Base-by-base conservation (phyloP, 2,888 invertebrate genomes). In the Antheraea assamensis region DNA sequence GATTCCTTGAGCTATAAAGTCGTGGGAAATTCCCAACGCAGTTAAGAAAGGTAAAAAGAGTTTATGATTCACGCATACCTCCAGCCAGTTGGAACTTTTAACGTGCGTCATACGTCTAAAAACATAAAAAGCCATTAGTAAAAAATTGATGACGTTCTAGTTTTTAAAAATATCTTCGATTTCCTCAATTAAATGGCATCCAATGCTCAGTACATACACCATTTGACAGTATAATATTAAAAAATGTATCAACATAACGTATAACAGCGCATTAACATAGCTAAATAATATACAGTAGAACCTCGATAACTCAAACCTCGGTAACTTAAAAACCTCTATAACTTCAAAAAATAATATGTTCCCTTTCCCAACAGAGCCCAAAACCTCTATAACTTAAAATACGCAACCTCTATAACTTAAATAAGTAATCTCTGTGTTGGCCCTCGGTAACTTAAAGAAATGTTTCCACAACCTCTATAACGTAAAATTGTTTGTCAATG, bases 21-120 rank as follows among this genome's bases (percentile, higher is more conserved):
- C 85, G 83, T 88, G 89, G 87, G 88, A 89, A 88, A 78, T 79
- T 81, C 84, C 87, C 87, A 83, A 78, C 78, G 78, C 74, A 76
- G 75, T 76, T 61, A 78, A 74, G 77, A 83, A 84, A 83, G 77
- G 80, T 79, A 80, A 85, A 88, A 85, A 83, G 73, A 73, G 77
- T 73, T 77, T 82, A 82, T 90, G 90, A 89, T 81, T 87, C 87
- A 88, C 82, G 79, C 81, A 82, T 82, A 80, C 79, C 71, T 49
- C 70, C 58, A 70, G 66, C 31, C 71, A 47, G 55, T 55, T 68
- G 35, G 35, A 68, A 68, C 10, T 35, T 68, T 35, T 47, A 72
- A 75, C 66, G 73, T 79, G 78, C 81, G 82, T 82, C 81, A 81
- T 78, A 74, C 35, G 70, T 42, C 35, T 27, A 42, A 21, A 68